These are phyloP conservation scores for Corythornis vintsioides DNA, from an alignment of 2,113 vertebrate genomes.

Conservation along the genomic window DNA sequence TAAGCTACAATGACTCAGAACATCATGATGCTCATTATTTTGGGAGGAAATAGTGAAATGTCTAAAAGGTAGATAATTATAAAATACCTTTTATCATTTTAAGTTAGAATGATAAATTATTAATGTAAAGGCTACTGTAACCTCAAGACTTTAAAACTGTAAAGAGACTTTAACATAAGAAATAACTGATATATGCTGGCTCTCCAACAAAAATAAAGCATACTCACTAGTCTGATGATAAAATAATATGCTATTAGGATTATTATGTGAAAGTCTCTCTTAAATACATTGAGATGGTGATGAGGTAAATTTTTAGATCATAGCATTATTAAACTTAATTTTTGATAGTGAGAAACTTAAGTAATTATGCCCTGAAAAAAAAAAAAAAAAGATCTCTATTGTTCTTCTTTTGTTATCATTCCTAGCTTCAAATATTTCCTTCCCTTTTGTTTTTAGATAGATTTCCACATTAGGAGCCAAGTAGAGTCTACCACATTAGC, in stretches of 20 bases:
- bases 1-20: background rate
- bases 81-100: no score
- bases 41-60: background rate
- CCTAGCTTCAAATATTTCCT: background rate
- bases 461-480: background rate
- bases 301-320: background rate
- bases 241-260: background rate
- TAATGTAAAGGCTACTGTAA: background rate
- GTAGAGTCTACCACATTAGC: background rate
- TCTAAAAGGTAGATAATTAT: background rate
- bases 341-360: background rate
- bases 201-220: background rate
- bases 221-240: background rate
- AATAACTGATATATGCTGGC: background rate
- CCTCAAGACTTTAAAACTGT: background rate
- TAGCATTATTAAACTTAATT: background rate
- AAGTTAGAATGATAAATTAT: background rate
- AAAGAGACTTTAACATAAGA: background rate
- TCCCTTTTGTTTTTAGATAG: background rate
- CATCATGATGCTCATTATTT: background rate
- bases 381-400: background rate
- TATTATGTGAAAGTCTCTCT: background rate
- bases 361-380: background rate
- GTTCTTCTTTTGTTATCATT: background rate
- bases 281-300: background rate